Base-by-base conservation (phyloP, 2,888 invertebrate species). In the Drosophila subsilvestris region DNA sequence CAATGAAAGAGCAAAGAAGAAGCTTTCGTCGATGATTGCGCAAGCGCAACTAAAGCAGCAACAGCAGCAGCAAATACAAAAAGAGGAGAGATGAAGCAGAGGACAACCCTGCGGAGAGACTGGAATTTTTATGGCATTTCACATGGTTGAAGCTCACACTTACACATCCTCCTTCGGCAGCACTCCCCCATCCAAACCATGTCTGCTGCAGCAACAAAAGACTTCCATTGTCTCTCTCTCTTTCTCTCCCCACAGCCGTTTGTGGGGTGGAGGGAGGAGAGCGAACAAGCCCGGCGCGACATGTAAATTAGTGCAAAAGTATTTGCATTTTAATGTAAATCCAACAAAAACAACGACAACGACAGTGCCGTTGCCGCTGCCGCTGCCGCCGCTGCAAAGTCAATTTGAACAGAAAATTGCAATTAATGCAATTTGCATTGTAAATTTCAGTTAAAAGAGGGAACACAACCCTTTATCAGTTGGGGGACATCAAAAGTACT, bases 91-190 rank as follows among this genome's bases (percentile, higher is more conserved):
- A 29, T 14, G 20, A 25, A 45, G 1, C 12, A 9, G 6, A n/a
- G 18, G 18, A 44, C 55, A 43, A n/a, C 32, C 44, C 29, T 44
- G 18, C n/a, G 6, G 12, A 55, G 55, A 42, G 37, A 49, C 29
- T 71, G 83, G 85, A 88, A 85, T 85, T 86, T 83, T 80, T 79
- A 88, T 84, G 67, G 86, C 80, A 86, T 78, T 82, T 83, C 76
- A 66, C 81, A 84, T 84, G 74, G 65, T 60, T 68, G 45, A 60
- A 60, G 51, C 70, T 68, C 71, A 63, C 65, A 72, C 55, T 75
- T 75, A 76, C 67, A 65, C 73, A 68, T 62, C 65, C 75, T 57
- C 51, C 47, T 50, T n/a, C 43, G 1, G 14, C 37, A 37, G 14
- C 37, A 37, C 37, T 37, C 47, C 17, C 17, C 7, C 20, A 43